Conservation (phyloP, 2,888 invertebrate species). For the Pristionchus fissidentatus region DNA sequence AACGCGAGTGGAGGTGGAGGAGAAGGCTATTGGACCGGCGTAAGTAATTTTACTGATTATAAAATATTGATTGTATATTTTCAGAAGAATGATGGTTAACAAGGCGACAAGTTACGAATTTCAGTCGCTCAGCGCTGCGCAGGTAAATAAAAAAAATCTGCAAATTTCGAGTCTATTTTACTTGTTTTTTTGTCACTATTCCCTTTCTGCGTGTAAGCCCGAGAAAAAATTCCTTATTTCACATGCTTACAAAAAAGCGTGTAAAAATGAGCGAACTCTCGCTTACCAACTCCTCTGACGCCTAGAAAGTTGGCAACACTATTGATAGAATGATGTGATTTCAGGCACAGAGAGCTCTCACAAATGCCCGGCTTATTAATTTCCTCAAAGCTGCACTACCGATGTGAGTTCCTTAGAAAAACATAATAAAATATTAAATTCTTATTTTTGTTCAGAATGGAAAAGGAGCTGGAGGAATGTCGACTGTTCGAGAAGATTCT, state of each 20-base stretch:
- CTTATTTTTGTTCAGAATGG: slow-evolving; percentile 2
- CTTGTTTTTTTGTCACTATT: too few species aligned
- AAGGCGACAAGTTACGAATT: slow-evolving; percentile 31
- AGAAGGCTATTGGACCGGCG: slow-evolving; percentile 32
- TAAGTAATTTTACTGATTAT: neutral
- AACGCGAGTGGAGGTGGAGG: neutral
- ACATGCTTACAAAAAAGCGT: too few species aligned
- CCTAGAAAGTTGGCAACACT: too few species aligned
- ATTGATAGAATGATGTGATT: too few species aligned
- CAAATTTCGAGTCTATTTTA: too few species aligned
- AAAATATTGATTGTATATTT: neutral
- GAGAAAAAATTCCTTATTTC: neutral
- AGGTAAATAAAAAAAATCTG: too few species aligned
- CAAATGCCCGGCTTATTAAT: neutral
- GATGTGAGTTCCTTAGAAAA: neutral
- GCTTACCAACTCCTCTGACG: too few species aligned
- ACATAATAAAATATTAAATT: neutral
- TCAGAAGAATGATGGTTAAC: slow-evolving; percentile 35
- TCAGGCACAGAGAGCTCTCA: slow-evolving; percentile 3
- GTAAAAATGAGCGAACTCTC: too few species aligned
- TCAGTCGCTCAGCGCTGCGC: slow-evolving; percentile 19
- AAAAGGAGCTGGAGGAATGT: slow-evolving; percentile 26
- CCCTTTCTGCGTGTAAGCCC: too few species aligned
- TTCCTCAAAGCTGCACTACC: slow-evolving; percentile 6
- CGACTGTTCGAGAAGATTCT: slow-evolving; percentile 23